Evolutionary conservation across 1,140 invertebrate genomes (phyloP).

Genomic region (Hycleus cichorii): DNA sequence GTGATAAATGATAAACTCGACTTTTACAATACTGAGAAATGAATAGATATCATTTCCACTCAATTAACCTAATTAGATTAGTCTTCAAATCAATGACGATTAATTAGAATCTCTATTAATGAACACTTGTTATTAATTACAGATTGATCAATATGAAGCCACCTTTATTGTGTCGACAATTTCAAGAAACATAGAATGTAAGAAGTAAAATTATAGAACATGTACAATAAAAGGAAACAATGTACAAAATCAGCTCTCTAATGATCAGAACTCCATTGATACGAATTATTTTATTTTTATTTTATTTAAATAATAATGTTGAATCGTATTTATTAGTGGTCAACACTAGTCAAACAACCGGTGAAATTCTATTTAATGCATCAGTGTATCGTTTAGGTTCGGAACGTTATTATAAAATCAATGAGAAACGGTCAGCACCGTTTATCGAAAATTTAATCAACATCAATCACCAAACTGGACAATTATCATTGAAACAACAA

Average conservation of each 20-base stretch:
- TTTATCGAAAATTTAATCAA: conserved; percentile 71
- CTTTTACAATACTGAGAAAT: too few species aligned
- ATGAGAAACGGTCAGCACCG: conserved; percentile 67
- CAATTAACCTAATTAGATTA: too few species aligned
- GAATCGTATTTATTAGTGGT: conserved; percentile 60
- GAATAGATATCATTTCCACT: too few species aligned
- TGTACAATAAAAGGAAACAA: conserved; percentile 17
- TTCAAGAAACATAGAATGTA: not conserved
- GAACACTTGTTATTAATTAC: not conserved
- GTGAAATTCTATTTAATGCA: conserved; percentile 68
- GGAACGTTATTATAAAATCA: conserved; percentile 65
- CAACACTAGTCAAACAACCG: conserved; percentile 57
- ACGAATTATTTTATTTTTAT: conserved; percentile 23
- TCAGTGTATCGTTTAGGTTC: conserved; percentile 69
- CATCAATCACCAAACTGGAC: conserved; percentile 65
- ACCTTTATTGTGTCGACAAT: conserved; percentile 1
- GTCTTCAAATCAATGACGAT: too few species aligned
- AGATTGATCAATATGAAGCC: conserved; percentile 12
- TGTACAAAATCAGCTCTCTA: conserved; percentile 22
- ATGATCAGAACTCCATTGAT: conserved; percentile 22
- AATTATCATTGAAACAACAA: conserved; percentile 61
- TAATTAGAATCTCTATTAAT: too few species aligned
- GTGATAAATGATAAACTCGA: too few species aligned
- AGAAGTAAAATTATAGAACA: conserved; percentile 13
- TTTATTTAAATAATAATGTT: conserved; percentile 6